A percentile compares a stretch with the other conserved stretches of the same genome.
Evolutionary conservation across 2,113 vertebrate genomes (phyloP).

Genomic region (Heloderma charlesbogerti): DNA sequence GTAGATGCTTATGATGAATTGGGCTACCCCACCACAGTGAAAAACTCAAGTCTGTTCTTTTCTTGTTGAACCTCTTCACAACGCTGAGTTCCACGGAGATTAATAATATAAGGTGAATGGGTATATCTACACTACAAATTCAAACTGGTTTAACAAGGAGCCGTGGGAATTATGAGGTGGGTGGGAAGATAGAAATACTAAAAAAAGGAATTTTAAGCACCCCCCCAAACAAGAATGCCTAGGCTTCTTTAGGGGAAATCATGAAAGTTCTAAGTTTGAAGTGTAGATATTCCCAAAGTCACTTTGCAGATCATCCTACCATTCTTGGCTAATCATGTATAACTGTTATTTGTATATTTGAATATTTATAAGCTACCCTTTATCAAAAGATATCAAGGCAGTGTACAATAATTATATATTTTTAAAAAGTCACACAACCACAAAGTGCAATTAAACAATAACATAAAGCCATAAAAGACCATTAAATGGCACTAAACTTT

Average conservation of each 20-base stretch:
- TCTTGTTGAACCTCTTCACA: not conserved
- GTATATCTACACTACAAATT: not conserved
- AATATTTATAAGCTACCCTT: too few species aligned
- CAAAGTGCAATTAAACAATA: too few species aligned
- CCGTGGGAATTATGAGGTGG: too few species aligned
- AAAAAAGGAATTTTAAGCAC: not conserved
- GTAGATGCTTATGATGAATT: too few species aligned
- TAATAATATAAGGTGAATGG: not conserved
- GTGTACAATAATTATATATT: too few species aligned
- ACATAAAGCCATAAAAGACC: too few species aligned
- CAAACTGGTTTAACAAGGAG: not conserved
- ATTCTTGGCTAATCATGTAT: not conserved
- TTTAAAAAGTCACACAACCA: too few species aligned
- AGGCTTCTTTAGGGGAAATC: not conserved
- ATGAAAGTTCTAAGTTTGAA: not conserved
- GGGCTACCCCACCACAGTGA: not conserved
- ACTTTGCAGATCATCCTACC: not conserved
- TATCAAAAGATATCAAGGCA: too few species aligned
- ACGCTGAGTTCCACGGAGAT: not conserved
- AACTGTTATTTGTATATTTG: not conserved
- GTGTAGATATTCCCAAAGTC: not conserved
- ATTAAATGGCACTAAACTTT: not conserved
- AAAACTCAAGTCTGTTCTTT: not conserved
- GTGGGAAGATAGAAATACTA: not conserved
- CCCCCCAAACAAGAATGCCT: not conserved